Percentiles rank a stretch among this genome's conserved stretches.
Evolutionary conservation across 2,888 invertebrate genomes (phyloP).

Genomic region (Lithosia quadra): DNA sequence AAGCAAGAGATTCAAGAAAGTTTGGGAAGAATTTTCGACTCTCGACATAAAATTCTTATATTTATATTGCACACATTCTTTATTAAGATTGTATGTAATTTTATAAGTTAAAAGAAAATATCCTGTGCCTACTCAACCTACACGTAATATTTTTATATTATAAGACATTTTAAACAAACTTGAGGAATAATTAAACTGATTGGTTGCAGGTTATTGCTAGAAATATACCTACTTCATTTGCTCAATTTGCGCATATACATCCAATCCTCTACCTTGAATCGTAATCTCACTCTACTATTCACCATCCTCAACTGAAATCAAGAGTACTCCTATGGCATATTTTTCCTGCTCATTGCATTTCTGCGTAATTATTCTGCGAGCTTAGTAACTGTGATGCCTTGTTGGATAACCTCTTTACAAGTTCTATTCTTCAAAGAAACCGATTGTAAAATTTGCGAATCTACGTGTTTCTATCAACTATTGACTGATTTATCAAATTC

Average conservation of each 20-base stretch:
- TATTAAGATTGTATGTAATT: background rate
- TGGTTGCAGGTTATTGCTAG: background rate
- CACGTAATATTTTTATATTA: too few species aligned
- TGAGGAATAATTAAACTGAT: background rate
- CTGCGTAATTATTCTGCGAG: background rate
- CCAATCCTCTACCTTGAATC: background rate
- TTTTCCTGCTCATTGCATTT: background rate
- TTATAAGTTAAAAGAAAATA: background rate
- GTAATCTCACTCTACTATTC: background rate
- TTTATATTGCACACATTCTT: background rate
- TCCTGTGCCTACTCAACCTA: background rate
- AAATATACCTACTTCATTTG: background rate
- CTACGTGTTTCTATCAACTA: background rate
- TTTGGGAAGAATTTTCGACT: background rate
- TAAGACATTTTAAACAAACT: background rate
- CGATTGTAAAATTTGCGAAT: background rate
- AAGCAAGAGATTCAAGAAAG: constrained; percentile 14
- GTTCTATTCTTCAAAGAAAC: background rate
- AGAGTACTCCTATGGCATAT: background rate
- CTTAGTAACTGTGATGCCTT: background rate
- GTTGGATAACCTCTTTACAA: background rate
- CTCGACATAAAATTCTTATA: background rate
- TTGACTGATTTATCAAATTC: background rate
- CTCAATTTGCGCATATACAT: background rate
- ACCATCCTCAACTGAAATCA: background rate